Conservation (phyloP, 2,888 invertebrate genomes). For the Polietes domitor region DNA sequence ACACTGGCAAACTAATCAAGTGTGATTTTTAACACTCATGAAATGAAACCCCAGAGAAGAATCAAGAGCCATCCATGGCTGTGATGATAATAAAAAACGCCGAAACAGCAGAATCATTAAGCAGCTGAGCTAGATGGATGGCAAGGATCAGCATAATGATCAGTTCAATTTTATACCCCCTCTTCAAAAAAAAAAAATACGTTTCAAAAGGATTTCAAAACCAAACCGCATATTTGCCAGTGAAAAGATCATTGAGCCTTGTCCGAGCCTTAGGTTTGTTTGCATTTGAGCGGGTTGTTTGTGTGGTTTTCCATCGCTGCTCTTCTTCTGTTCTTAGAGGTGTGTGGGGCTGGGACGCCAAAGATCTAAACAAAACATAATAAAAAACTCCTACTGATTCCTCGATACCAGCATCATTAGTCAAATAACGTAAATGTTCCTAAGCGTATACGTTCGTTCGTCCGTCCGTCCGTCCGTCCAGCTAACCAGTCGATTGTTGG, state of each 20-base stretch:
- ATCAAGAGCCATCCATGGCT: not conserved
- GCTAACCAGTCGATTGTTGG: too few relatives aligned
- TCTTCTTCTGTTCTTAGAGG: not conserved
- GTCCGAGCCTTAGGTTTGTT: not conserved
- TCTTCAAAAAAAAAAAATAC: not conserved
- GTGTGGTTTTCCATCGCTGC: not conserved
- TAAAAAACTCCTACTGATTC: slow-evolving; percentile 63
- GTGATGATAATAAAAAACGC: not conserved
- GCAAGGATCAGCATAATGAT: slow-evolving; percentile 24
- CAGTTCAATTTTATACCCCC: not conserved
- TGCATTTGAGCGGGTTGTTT: not conserved
- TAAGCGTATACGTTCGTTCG: not conserved
- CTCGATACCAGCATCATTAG: slow-evolving; percentile 45
- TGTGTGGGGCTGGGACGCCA: slow-evolving; percentile 29
- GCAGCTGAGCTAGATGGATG: slow-evolving; percentile 36
- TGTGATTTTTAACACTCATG: slow-evolving; percentile 64
- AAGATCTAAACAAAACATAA: slow-evolving; percentile 57
- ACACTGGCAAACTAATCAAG: slow-evolving; percentile 50
- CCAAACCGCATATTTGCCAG: slow-evolving; percentile 30
- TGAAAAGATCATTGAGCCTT: not conserved
- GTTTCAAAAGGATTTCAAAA: slow-evolving; percentile 38
- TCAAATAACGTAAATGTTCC: slow-evolving; percentile 41
- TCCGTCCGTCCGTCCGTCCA: not conserved
- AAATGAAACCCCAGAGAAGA: not conserved
- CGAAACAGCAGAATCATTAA: slow-evolving; percentile 55